phyloP scores from a whole-genome alignment of 2,797 vertebrate genomes.

The Takifugu ocellatus region DNA sequence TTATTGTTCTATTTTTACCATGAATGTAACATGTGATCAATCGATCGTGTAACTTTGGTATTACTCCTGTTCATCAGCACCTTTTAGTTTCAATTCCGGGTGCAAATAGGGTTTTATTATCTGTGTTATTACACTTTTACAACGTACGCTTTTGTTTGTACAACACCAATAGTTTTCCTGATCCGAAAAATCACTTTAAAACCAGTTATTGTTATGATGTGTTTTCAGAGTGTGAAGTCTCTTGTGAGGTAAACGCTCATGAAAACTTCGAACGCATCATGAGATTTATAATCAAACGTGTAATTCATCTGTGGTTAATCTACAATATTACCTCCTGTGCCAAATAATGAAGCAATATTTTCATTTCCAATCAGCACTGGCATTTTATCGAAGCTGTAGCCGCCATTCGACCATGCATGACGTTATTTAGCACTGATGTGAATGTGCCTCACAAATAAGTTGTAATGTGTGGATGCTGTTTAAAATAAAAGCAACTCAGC shows the following conservation, averaged over 20 bases:
- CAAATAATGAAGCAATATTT: conserved; percentile 82
- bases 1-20: conserved; percentile 55
- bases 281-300: conserved; percentile 12
- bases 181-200: conserved; percentile 36
- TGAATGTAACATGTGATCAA: conserved; percentile 40
- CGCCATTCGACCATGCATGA: conserved; percentile 72
- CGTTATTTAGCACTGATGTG: conserved; percentile 72
- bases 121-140: conserved; percentile 18
- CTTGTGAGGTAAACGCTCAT: conserved; percentile 26
- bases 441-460: conserved; percentile 71
- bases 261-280: conserved; percentile 32
- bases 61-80: conserved; percentile 25
- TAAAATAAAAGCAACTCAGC: conserved; percentile 74
- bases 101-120: conserved; percentile 31
- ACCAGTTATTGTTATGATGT: conserved; percentile 57
- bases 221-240: conserved; percentile 52
- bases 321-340: conserved; percentile 70
- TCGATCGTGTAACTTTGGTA: conserved; percentile 57
- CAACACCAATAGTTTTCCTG: conserved; percentile 21
- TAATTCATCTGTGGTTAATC: conserved; percentile 25
- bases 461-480: conserved; percentile 77
- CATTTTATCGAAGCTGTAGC: conserved; percentile 63
- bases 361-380: conserved; percentile 73
- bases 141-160: conserved; percentile 25
- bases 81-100: conserved; percentile 16